A percentile compares a stretch with the other conserved stretches of the same genome.
Conservation (phyloP, 2,113 vertebrate species). For the Sigmodon hispidus region DNA sequence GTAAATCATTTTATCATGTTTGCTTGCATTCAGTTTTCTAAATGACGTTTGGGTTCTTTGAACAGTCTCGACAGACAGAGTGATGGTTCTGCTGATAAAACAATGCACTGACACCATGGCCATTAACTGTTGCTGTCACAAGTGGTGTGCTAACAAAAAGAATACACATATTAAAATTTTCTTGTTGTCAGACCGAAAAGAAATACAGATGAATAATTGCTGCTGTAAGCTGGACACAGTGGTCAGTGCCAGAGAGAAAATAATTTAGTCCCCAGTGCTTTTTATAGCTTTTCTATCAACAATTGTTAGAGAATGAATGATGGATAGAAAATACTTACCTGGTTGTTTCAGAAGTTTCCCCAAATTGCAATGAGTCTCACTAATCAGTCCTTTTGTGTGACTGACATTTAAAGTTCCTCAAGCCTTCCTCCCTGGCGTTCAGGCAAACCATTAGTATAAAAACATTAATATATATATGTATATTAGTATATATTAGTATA, state of each 20-base stretch:
- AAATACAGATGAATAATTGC: not conserved
- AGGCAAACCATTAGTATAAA: not conserved
- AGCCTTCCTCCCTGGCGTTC: not conserved
- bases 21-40: not conserved
- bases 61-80: not conserved
- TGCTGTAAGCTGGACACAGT: not conserved
- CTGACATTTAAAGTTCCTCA: constrained; percentile 7
- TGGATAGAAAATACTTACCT: constrained; percentile 22
- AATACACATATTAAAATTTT: not conserved
- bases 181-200: not conserved
- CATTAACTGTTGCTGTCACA: constrained; percentile 11
- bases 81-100: not conserved
- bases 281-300: constrained; percentile 20
- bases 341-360: constrained; percentile 15
- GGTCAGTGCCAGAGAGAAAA: not conserved
- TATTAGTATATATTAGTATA: no score
- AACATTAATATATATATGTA: no score
- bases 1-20: not conserved
- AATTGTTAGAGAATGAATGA: constrained; percentile 2
- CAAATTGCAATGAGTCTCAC: constrained; percentile 58
- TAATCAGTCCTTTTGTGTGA: constrained; percentile 3
- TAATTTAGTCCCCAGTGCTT: constrained; percentile 7
- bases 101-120: not conserved
- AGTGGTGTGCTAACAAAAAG: not conserved
- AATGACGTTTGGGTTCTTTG: constrained; percentile 1